A percentile compares a stretch with the other conserved stretches of the same genome.
These are phyloP conservation scores for Cepphus grylle DNA, from an alignment of 2,113 vertebrate species.

Conservation along the genomic window DNA sequence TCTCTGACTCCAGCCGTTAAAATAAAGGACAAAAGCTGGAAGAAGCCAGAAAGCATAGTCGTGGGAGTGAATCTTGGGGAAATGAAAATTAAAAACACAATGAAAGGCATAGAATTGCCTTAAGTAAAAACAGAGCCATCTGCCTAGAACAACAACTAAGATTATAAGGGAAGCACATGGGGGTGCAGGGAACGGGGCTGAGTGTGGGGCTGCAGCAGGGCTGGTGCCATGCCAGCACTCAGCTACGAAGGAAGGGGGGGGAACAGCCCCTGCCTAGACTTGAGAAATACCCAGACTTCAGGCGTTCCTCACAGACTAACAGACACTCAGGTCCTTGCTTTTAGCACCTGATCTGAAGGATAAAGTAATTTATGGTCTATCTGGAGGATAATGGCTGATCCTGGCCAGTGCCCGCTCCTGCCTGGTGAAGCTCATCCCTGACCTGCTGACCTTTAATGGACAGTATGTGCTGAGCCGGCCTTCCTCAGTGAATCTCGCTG, in stretches of 20 bases:
- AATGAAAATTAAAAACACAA: slow-evolving; percentile 45
- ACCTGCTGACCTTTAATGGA: neutral
- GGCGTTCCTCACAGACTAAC: neutral
- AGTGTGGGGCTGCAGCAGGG: neutral
- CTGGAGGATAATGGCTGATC: neutral
- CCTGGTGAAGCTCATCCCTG: neutral
- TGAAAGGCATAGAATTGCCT: neutral
- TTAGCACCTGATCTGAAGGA: neutral
- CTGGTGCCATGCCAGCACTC: fast-evolving
- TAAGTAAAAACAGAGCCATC: neutral
- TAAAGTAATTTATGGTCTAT: neutral
- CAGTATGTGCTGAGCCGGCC: neutral
- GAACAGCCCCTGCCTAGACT: neutral
- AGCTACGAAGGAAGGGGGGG: neutral
- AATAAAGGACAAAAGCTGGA: slow-evolving; percentile 40
- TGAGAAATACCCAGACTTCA: neutral
- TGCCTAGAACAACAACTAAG: neutral
- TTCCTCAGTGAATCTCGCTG: neutral
- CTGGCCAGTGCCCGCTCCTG: neutral
- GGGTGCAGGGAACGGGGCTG: neutral
- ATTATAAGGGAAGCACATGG: neutral
- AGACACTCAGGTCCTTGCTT: neutral
- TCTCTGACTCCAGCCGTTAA: slow-evolving; percentile 48
- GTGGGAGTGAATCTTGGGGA: slow-evolving; percentile 5
- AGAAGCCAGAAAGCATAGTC: neutral